A percentile compares a stretch with the other conserved stretches of the same genome.
phyloP scores from a whole-genome alignment of 1,140 invertebrate genomes.

The Cotesia glomerata region DNA sequence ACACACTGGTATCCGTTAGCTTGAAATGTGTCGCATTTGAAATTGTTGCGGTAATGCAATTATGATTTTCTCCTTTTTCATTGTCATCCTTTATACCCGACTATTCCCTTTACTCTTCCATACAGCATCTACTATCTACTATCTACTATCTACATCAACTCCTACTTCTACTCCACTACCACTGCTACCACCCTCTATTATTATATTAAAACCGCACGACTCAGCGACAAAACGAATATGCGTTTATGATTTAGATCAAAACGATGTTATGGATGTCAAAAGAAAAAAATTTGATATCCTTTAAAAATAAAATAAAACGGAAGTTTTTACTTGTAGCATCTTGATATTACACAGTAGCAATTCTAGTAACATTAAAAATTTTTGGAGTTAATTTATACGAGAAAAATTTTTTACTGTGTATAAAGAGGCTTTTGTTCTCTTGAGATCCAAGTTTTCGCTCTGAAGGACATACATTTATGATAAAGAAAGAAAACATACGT shows the following conservation, averaged over 20 bases:
- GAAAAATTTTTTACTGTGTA: not conserved
- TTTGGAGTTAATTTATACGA: too few species aligned
- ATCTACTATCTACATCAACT: not conserved
- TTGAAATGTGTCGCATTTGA: not conserved
- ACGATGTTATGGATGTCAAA: too few species aligned
- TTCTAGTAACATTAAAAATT: too few species aligned
- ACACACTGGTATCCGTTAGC: constrained; percentile 3
- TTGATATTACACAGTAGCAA: not conserved
- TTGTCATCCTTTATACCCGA: constrained; percentile 12
- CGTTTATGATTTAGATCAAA: too few species aligned
- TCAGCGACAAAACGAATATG: too few species aligned
- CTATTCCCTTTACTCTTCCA: not conserved
- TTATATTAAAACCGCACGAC: not conserved
- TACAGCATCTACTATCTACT: too few species aligned
- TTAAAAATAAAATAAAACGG: too few species aligned
- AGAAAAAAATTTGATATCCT: too few species aligned
- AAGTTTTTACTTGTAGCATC: not conserved
- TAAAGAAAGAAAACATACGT: not conserved
- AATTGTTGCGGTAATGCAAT: not conserved
- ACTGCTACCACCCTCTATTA: not conserved
- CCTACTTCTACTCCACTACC: not conserved
- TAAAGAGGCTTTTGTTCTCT: constrained; percentile 12
- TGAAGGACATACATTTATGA: not conserved
- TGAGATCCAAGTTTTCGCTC: not conserved
- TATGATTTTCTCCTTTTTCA: constrained; percentile 1